phyloP scores from a whole-genome alignment of 2,797 vertebrate species.

The Pogoniulus pusillus region DNA sequence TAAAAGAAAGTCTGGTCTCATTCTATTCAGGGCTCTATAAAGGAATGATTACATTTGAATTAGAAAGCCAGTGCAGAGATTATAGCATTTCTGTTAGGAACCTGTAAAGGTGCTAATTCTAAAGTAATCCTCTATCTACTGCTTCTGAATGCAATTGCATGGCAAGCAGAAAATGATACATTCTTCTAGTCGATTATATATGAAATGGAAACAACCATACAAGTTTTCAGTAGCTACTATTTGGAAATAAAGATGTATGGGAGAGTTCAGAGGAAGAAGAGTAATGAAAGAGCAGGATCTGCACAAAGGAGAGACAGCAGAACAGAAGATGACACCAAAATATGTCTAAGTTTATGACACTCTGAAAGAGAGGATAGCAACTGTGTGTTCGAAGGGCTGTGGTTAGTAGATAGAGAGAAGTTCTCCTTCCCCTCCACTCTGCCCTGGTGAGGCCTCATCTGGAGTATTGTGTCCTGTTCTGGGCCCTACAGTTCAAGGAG shows the following conservation, averaged over 20 bases:
- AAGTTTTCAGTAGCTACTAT: not conserved
- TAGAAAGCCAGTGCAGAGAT: not conserved
- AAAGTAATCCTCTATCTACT: not conserved
- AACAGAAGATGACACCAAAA: not conserved
- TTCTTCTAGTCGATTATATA: not conserved
- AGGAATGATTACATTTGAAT: not conserved
- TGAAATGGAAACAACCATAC: fast-evolving
- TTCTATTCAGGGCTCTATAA: not conserved
- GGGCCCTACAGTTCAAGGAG: no score
- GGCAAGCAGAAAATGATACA: not conserved
- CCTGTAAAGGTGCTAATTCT: not conserved
- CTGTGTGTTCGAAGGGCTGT: no score
- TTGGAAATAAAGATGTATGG: not conserved
- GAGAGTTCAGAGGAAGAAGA: not conserved
- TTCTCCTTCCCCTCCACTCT: no score
- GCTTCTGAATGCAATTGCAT: not conserved
- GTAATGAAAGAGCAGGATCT: not conserved
- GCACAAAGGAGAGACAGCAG: not conserved
- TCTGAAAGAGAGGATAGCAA: not conserved
- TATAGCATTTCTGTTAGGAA: not conserved
- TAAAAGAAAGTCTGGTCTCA: not conserved
- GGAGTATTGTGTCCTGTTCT: no score
- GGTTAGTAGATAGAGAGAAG: no score
- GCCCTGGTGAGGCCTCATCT: no score
- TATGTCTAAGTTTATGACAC: not conserved